phyloP scores from a whole-genome alignment of 2,888 invertebrate genomes.

The Phengaris alcon region DNA sequence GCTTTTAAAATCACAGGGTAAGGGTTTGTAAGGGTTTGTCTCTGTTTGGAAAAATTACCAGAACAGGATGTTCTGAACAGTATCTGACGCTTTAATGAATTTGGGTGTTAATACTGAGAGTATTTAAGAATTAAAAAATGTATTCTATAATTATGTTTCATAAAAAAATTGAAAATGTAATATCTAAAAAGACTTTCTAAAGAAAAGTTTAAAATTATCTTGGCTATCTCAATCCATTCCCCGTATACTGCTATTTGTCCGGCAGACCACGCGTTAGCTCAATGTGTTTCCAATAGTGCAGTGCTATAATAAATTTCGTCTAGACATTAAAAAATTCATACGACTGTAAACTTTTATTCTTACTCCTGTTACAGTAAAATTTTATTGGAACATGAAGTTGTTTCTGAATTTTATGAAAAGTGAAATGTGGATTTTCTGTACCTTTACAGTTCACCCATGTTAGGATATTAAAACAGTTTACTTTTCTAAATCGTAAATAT shows the following conservation, averaged over 20 bases:
- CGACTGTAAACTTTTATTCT: slow-evolving; percentile 25
- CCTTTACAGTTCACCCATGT: too few species aligned
- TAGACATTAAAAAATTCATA: slow-evolving; percentile 20
- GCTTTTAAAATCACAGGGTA: too few species aligned
- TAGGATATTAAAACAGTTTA: too few species aligned
- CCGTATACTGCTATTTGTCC: slow-evolving; percentile 3
- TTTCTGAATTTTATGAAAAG: slow-evolving; percentile 7
- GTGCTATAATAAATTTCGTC: background rate
- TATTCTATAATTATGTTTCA: too few species aligned
- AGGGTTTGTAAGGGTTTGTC: too few species aligned
- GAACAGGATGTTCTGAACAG: too few species aligned
- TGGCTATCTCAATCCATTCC: slow-evolving; percentile 12
- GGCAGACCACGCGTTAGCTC: slow-evolving; percentile 26
- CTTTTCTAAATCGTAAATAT: too few species aligned
- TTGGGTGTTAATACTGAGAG: too few species aligned
- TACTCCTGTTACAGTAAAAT: slow-evolving; percentile 9
- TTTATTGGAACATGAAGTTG: slow-evolving; percentile 32
- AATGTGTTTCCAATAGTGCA: slow-evolving; percentile 36
- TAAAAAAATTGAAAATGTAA: too few species aligned
- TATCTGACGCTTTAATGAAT: too few species aligned
- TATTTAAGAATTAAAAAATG: too few species aligned
- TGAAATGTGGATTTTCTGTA: slow-evolving; percentile 11
- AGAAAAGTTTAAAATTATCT: background rate
- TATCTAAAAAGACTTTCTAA: background rate
- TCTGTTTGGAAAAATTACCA: too few species aligned